Percentiles rank a stretch among this genome's conserved stretches.
These are phyloP conservation scores for Coenonympha arcania DNA, from an alignment of 2,888 invertebrate species.

Conservation along the genomic window DNA sequence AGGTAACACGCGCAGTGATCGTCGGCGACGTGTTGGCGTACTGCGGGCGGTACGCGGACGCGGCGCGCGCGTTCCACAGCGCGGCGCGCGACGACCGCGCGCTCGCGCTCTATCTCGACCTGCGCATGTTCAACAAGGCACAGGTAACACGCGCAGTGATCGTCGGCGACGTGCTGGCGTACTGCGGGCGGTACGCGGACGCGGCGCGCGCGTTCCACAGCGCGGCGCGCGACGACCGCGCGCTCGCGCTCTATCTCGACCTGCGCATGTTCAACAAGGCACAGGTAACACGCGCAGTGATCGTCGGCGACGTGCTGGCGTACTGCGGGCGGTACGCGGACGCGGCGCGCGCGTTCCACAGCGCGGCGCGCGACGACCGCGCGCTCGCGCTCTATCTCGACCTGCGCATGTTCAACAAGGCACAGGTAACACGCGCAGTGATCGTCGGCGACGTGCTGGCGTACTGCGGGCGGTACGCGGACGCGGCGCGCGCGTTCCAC, in stretches of 20 bases:
- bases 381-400: slow-evolving; percentile 97
- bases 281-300: slow-evolving; percentile 83
- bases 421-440: slow-evolving; percentile 85
- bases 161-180: slow-evolving; percentile 86
- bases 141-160: slow-evolving; percentile 85
- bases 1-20: slow-evolving; percentile 82
- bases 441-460: slow-evolving; percentile 87
- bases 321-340: slow-evolving; percentile 90
- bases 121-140: slow-evolving; percentile 98
- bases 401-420: slow-evolving; percentile 97
- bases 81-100: slow-evolving; percentile 89
- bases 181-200: slow-evolving; percentile 89
- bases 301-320: slow-evolving; percentile 87
- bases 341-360: slow-evolving; percentile 91
- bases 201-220: slow-evolving; percentile 93
- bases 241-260: slow-evolving; percentile 96
- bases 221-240: slow-evolving; percentile 86
- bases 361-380: slow-evolving; percentile 85
- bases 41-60: slow-evolving; percentile 90
- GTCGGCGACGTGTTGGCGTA: slow-evolving; percentile 88
- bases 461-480: slow-evolving; percentile 88
- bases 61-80: slow-evolving; percentile 90
- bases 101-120: slow-evolving; percentile 94
- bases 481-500: slow-evolving; percentile 92
- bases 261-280: slow-evolving; percentile 98